A percentile compares a stretch with the other conserved stretches of the same genome.
Conservation (phyloP, 1,140 invertebrate genomes). For the Zaprionus taronus region DNA sequence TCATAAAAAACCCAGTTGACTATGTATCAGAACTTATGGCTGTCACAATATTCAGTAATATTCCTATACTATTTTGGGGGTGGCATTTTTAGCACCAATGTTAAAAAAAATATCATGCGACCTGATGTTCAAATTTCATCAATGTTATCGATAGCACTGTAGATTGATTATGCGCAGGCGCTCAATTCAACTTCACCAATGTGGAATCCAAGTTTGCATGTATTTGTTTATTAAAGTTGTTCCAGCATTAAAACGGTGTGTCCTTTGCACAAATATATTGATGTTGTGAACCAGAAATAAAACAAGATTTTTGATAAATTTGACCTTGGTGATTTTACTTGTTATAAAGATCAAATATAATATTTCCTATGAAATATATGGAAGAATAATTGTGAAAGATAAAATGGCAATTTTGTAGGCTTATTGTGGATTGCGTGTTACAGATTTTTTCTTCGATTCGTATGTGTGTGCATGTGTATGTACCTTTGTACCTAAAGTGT, state of each 20-base stretch:
- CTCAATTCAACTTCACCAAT: conserved; percentile 9
- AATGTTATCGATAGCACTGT: conserved; percentile 49
- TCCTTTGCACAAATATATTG: conserved; percentile 40
- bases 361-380: background rate
- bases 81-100: conserved; percentile 10
- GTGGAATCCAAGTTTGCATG: conserved; percentile 65
- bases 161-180: conserved; percentile 56
- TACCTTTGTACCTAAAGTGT: conserved; percentile 17
- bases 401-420: conserved; percentile 17
- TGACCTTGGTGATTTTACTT: background rate
- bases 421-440: conserved; percentile 50
- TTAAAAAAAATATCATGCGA: background rate
- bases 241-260: conserved; percentile 57
- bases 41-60: background rate
- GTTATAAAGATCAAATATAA: background rate
- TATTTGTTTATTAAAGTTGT: conserved; percentile 73
- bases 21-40: background rate
- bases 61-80: background rate
- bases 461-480: conserved; percentile 20
- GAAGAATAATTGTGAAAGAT: conserved; percentile 6
- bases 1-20: background rate
- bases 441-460: conserved; percentile 49
- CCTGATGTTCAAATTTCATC: background rate
- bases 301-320: conserved; percentile 15
- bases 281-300: conserved; percentile 39